Base-by-base conservation (phyloP, 1,140 invertebrate genomes). In the Helicoverpa zea region DNA sequence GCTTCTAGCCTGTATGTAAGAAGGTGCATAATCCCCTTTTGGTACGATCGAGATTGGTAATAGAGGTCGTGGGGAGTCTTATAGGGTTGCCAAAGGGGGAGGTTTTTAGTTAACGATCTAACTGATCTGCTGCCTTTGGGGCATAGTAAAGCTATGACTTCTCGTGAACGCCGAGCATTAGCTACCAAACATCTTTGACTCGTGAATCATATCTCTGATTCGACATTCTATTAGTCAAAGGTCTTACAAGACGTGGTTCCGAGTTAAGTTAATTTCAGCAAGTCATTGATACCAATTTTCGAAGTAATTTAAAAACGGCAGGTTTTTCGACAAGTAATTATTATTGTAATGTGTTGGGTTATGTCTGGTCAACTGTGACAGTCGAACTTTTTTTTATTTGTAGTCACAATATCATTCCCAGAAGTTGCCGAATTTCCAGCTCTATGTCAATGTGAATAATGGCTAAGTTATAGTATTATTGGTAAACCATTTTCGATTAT, bases 331-430 rank as follows among this genome's bases (percentile, higher is more conserved):
- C 12, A 2, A 11, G 58, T 61, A 29, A 61, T 23, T 23, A 23
- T 23, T 23, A 29, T 61, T 61, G 58, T 61, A 29, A 23, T 29
- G 58, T 61, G 58, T 61, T 30, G 23, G 58, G 58, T 13, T 61
- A 12, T 59, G 23, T 11, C 11, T 30, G 29, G 58, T 61, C 58
- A 61, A 61, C 11, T 61, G 13, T 61, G 12, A 61, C 58, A 61
- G 35, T 43, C 4, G 9, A 43, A 43, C 35, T 43, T 43, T 43
- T 35, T 43, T 23, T 23, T 23, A 23, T 23, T 23, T 7, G 35
- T 7, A 43, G 35, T 7, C 35, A 43, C 35, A 9, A 43, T 9
- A 43, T 43, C 5, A 43, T 23, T 23, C 23, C 23, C 23, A 23
- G 23, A 23, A 23, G 23, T 23, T 23, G 23, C 23, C 23, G 23